Conservation (phyloP, 1,140 invertebrate species). For the Oreohelix idahoensis region DNA sequence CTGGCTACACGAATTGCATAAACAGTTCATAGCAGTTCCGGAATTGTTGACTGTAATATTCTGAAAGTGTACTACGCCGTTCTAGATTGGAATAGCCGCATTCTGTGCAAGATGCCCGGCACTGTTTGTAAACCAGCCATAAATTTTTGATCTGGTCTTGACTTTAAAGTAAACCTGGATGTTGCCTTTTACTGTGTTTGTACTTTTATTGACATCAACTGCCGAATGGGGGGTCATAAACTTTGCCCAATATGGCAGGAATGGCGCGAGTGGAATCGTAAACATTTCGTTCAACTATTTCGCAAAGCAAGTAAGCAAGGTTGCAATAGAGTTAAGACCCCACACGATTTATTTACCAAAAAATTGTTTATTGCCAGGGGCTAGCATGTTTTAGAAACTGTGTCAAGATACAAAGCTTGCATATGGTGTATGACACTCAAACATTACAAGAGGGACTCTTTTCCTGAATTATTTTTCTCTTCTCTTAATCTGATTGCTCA, state of each 20-base stretch:
- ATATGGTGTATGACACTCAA: not conserved
- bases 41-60: slow-evolving; percentile 10
- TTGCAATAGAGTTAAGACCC: not conserved
- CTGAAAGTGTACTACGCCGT: not conserved
- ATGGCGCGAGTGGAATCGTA: not conserved
- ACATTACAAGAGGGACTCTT: not conserved
- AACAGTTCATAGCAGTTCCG: slow-evolving; percentile 16
- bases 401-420: not conserved
- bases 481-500: no score
- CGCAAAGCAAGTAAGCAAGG: not conserved
- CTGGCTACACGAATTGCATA: not conserved
- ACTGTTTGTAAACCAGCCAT: not conserved
- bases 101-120: not conserved
- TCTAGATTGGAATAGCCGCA: not conserved
- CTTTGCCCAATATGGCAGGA: not conserved
- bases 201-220: not conserved
- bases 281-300: not conserved
- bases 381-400: not conserved
- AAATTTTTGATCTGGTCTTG: not conserved
- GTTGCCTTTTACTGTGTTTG: slow-evolving; percentile 1
- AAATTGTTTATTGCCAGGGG: not conserved
- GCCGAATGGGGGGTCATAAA: not conserved
- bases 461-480: no score
- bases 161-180: slow-evolving; percentile 6
- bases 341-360: not conserved